These are phyloP conservation scores for Agonopterix subpropinquella DNA, from an alignment of 2,888 invertebrate species.

Conservation along the genomic window DNA sequence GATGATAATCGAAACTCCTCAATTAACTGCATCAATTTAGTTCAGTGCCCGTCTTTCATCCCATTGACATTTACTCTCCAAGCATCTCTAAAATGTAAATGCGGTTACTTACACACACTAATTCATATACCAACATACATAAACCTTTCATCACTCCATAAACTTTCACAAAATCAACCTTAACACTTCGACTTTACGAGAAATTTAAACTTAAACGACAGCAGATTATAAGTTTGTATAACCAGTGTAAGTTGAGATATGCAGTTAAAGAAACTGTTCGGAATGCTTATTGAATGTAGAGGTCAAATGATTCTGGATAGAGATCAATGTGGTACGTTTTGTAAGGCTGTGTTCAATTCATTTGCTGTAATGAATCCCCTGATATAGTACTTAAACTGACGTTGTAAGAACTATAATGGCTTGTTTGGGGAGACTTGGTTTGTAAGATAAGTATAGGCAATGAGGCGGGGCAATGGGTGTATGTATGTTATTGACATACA, in stretches of 20 bases:
- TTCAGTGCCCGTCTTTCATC: constrained; percentile 59
- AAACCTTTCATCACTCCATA: constrained; percentile 16
- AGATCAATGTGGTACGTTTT: constrained; percentile 46
- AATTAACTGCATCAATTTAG: constrained; percentile 68
- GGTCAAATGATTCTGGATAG: constrained; percentile 47
- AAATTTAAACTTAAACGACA: constrained; percentile 15
- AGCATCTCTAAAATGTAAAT: constrained; percentile 71
- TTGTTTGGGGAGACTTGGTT: constrained; percentile 30
- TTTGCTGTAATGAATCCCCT: too few species aligned
- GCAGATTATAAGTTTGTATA: constrained; percentile 18
- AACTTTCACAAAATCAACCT: constrained; percentile 26
- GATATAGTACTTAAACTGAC: too few species aligned
- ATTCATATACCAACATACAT: constrained; percentile 35
- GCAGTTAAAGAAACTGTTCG: constrained; percentile 60
- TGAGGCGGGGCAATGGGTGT: constrained; percentile 69
- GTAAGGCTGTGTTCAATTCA: constrained; percentile 32
- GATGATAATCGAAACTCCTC: constrained; percentile 18
- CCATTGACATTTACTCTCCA: constrained; percentile 72
- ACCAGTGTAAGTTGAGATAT: constrained; percentile 58
- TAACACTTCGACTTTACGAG: constrained; percentile 27
- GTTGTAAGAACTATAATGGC: constrained; percentile 6
- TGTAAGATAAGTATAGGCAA: constrained; percentile 36
- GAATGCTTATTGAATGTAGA: constrained; percentile 59
- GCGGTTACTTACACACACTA: constrained; percentile 53
- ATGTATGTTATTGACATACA: constrained; percentile 29